Evolutionary conservation across 35 echinoderm and acorn worm genomes (phyloP), one percentile per base, ranked within the genome.

Genomic region (Heliocidaris erythrogramma): DNA sequence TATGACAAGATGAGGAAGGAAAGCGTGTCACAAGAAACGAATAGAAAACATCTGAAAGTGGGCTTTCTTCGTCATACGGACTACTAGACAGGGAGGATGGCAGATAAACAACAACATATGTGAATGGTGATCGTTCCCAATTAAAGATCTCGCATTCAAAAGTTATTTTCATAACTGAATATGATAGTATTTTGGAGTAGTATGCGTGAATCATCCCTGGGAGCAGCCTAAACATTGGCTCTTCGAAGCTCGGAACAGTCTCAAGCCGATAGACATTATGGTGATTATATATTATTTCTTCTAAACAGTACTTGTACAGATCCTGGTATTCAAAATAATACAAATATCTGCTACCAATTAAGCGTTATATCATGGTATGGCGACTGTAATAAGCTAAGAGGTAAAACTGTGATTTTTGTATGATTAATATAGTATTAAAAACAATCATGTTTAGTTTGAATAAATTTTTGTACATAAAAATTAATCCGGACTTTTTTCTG

Each of bases 1-100:
- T 32, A 89, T 89, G 87, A 89, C 87, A 89, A 89, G 47, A 89
- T 47, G 31, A 42, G 87, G 87, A 89, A 89, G 87, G 87, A 89
- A 89, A 89, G 31, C 47, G 87, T 89, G 87, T 89, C 87, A 89
- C 29, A 89, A 9, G 65, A 32, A 16, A 32, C 12, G 87, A 89
- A 89, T 89, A 18, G 87, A 48, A 48, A 89, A 89, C 87, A 89
- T 47, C 29, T 89, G 87, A 18, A 89, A 48, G 47, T 47, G 47
- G 65, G 65, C 27, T 78, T 78, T 27, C 17, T n/a, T 42, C 65
- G 21, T 78, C 65, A 89, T 47, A 47, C 32, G 87, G 87, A 30
- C 32, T 5, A 13, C 31, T 48, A 89, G 87, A 89, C 87, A 89
- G 47, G 47, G 87, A 89, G 87, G 87, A 89, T 48, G 87, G 87